phyloP scores from a whole-genome alignment of 2,113 vertebrate species.

The Natator depressus region DNA sequence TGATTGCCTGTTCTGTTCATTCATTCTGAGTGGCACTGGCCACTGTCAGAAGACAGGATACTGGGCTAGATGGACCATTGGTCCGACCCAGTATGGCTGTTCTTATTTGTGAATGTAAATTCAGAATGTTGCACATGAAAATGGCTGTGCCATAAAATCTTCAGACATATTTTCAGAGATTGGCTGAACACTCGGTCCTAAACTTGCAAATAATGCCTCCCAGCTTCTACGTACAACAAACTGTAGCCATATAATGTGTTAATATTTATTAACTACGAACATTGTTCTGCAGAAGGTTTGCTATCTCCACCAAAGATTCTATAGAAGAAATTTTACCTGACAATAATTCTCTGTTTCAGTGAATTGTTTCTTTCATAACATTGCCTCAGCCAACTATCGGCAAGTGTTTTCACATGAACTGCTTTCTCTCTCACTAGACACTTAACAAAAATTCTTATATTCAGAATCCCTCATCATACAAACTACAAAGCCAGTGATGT shows the following conservation, averaged over 20 bases:
- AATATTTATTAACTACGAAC: not conserved
- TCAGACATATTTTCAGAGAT: not conserved
- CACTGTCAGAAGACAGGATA: not conserved
- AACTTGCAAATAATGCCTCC: not conserved
- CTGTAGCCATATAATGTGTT: not conserved
- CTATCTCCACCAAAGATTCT: slow-evolving; percentile 31
- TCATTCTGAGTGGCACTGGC: not conserved
- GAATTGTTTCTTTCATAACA: slow-evolving; percentile 81
- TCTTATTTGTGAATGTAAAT: not conserved
- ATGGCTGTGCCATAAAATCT: not conserved
- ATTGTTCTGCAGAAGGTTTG: not conserved
- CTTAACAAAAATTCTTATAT: slow-evolving; percentile 72
- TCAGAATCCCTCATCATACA: slow-evolving; percentile 69
- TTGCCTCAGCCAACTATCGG: slow-evolving; percentile 58
- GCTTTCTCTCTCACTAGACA: slow-evolving; percentile 57
- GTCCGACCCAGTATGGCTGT: not conserved
- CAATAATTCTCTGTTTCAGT: slow-evolving; percentile 70
- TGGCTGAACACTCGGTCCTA: not conserved
- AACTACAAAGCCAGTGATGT: slow-evolving; percentile 78
- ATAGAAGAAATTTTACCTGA: slow-evolving; percentile 61
- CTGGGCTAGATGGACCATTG: not conserved
- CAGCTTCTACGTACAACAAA: fast-evolving
- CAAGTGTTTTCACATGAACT: slow-evolving; percentile 64
- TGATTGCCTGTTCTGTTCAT: not conserved
- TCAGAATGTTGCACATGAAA: not conserved